Evolutionary conservation across 2,797 vertebrate genomes (phyloP), one percentile per base, ranked within the genome.

Genomic region (Mormyrus proboscirostris): DNA sequence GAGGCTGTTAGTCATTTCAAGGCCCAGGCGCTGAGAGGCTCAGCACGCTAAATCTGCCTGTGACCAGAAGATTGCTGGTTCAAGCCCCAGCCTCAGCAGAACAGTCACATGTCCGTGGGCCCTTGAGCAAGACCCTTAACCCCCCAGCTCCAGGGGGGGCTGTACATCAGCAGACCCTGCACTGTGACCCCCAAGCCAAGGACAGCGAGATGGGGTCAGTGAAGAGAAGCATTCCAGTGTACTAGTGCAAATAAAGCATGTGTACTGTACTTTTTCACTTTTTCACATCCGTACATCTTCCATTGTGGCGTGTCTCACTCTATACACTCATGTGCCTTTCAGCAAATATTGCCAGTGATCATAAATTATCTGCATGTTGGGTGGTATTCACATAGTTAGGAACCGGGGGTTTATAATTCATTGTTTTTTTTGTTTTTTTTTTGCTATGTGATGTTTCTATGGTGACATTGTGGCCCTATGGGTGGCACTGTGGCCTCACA

Each of bases 1-100:
- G 51, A 82, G 51, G 47, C n/a, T n/a, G 76, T 83, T 90, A 88
- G 12, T 65, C 10, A 19, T 55, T 86, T 29, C 41, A 69, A 84
- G 86, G 47, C 38, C 69, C 41, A 49, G 57, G 62, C 25, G 9
- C 9, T 3, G 25, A 65, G 62, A 10, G 25, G 62, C 10, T 29
- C 59, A 65, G 59, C 22, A 65, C 0, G 59, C 22, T 65, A 10
- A 22, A 22, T 62, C 9, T 29, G 22, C 10, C 5, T 65, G 25
- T 65, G 10, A 12, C 12, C 62, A 65, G 62, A 65, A 65, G 62
- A 0, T 29, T 65, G 25, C 62, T 29, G 62, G 62, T 65, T 29
- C 9, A 12, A 29, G 25, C 9, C 62, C 62, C 25, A 29, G 9
- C 25, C 62, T 29, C 25, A 29, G 62, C 25, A 29, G 25, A 65